phyloP scores from a whole-genome alignment of 2,888 invertebrate genomes.

The Tachina fera region DNA sequence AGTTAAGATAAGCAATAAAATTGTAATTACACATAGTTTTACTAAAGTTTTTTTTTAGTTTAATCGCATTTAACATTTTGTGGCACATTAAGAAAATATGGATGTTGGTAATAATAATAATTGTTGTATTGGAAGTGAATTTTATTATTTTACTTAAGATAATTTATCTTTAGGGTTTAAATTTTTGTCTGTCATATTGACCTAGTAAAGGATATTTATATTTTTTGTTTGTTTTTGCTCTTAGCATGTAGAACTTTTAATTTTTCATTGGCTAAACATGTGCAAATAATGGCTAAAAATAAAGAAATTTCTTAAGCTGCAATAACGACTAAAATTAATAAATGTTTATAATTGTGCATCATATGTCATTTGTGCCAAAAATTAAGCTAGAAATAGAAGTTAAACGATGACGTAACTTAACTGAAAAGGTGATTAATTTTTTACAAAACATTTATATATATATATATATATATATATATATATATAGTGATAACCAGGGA shows the following conservation, averaged over 20 bases:
- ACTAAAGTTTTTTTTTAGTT: constrained; percentile 20
- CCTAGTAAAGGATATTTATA: constrained; percentile 17
- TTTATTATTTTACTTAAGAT: constrained; percentile 39
- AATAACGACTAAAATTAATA: not conserved
- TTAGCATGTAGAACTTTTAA: not conserved
- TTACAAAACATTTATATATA: too few species aligned
- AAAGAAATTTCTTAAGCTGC: not conserved
- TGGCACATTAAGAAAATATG: constrained; percentile 70
- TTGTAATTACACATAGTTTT: constrained; percentile 69
- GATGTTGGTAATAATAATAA: constrained; percentile 45
- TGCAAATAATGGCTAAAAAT: constrained; percentile 1
- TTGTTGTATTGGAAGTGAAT: constrained; percentile 53
- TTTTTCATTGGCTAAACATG: not conserved
- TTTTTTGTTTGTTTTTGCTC: not conserved
- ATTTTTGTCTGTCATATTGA: constrained; percentile 22
- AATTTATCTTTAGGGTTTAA: constrained; percentile 21
- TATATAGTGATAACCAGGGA: too few species aligned
- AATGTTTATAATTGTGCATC: too few species aligned
- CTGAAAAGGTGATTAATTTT: too few species aligned
- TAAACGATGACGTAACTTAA: too few species aligned
- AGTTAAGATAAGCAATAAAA: constrained; percentile 71
- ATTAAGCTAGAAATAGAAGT: too few species aligned
- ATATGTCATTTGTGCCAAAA: too few species aligned
- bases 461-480: too few species aligned
- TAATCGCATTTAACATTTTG: constrained; percentile 62